Evolutionary conservation across 2,113 vertebrate species (phyloP).

Genomic region (Tetraodon nigroviridis): DNA sequence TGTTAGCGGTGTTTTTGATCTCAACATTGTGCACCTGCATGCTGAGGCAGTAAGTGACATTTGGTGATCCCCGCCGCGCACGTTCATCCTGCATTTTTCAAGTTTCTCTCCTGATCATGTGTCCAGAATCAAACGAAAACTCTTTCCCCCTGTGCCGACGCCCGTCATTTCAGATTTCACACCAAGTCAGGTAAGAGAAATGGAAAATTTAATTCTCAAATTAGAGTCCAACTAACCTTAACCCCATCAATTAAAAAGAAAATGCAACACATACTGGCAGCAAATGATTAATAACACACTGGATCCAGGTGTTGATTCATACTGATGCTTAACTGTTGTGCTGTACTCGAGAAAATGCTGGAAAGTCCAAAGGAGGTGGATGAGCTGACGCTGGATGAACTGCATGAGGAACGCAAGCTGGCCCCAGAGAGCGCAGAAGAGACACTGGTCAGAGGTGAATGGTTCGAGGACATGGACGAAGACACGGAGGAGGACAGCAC

Average conservation of each 20-base stretch:
- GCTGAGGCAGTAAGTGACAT: background rate
- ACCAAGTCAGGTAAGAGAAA: slow-evolving; percentile 42
- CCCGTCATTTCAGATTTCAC: slow-evolving; percentile 52
- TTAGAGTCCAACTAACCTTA: no score
- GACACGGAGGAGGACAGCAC: slow-evolving; percentile 15
- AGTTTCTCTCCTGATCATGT: background rate
- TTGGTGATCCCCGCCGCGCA: background rate
- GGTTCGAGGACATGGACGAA: background rate
- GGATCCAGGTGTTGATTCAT: no score
- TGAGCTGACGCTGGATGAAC: slow-evolving; percentile 35
- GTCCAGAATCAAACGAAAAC: slow-evolving; percentile 51
- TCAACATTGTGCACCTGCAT: slow-evolving; percentile 38
- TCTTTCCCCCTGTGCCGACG: slow-evolving; percentile 59
- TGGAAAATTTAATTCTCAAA: no score
- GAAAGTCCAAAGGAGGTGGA: slow-evolving; percentile 56
- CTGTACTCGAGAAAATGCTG: slow-evolving; percentile 29
- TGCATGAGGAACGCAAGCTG: slow-evolving; percentile 12
- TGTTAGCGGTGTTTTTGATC: slow-evolving; percentile 37
- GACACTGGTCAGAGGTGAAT: background rate
- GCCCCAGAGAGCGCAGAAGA: slow-evolving; percentile 11
- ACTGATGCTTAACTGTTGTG: background rate
- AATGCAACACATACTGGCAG: no score
- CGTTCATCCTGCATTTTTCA: background rate
- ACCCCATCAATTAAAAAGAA: no score
- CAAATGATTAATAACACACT: no score